Percentiles rank a stretch among this genome's conserved stretches.
These are phyloP conservation scores for Lepilemur septentrionalis DNA, from an alignment of 2,797 vertebrate species.

Conservation along the genomic window DNA sequence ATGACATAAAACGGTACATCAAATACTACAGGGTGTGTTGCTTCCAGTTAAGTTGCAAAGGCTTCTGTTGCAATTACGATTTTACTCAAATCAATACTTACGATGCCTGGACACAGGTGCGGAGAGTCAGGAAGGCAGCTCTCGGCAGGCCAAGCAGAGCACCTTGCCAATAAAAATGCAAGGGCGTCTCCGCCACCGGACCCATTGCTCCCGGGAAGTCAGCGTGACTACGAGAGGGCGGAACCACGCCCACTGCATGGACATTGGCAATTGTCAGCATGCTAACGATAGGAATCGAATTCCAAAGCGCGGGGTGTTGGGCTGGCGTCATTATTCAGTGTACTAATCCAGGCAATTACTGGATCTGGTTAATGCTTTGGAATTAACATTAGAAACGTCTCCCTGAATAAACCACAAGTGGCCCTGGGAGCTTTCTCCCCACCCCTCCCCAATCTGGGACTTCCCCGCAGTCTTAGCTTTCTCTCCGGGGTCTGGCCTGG, in stretches of 20 bases:
- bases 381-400: not conserved
- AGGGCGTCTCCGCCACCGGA: not conserved
- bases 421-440: not conserved
- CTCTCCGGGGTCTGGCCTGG: not conserved
- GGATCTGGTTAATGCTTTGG: constrained; percentile 33
- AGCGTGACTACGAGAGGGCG: not conserved
- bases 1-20: constrained; percentile 47
- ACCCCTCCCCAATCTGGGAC: too few species aligned
- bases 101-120: not conserved
- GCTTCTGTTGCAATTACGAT: constrained; percentile 57
- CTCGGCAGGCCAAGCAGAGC: not conserved
- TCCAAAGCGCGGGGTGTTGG: not conserved
- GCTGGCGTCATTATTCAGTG: not conserved
- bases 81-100: constrained; percentile 64
- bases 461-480: not conserved
- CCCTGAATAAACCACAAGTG: not conserved
- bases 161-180: not conserved
- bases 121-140: not conserved
- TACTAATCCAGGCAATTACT: not conserved
- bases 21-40: not conserved
- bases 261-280: not conserved
- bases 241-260: not conserved
- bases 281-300: not conserved
- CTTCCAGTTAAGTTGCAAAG: constrained; percentile 57
- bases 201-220: not conserved